phyloP scores from a whole-genome alignment of 2,113 vertebrate genomes.

The Macrotus californicus region DNA sequence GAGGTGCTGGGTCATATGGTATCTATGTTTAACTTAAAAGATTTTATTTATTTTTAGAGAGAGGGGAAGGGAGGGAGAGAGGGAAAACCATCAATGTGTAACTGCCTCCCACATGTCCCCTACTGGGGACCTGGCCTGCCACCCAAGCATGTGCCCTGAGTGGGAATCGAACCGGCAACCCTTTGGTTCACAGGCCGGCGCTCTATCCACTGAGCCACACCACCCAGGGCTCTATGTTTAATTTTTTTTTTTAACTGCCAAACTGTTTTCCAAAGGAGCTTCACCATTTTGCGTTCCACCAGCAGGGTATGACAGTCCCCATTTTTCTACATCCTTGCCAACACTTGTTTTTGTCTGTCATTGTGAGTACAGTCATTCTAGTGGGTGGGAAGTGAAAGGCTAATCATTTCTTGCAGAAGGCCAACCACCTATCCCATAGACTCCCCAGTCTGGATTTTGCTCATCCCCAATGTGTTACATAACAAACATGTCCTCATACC shows the following conservation, averaged over 20 bases:
- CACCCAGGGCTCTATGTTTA: neutral
- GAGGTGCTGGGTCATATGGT: neutral
- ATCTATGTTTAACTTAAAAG: neutral
- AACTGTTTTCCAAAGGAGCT: neutral
- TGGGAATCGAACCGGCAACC: too few relatives aligned
- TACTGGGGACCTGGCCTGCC: too few relatives aligned
- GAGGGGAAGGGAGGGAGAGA: too few relatives aligned
- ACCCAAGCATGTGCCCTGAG: too few relatives aligned
- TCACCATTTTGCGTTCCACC: neutral
- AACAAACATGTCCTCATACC: neutral
- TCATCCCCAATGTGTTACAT: neutral
- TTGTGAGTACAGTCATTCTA: neutral
- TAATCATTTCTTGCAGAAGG: neutral
- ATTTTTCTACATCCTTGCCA: neutral
- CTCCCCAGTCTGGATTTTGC: neutral
- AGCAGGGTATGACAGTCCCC: too few relatives aligned
- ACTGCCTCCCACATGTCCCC: too few relatives aligned
- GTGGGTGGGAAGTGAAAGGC: neutral
- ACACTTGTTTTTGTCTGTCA: neutral
- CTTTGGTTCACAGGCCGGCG: too few relatives aligned
- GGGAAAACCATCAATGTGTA: too few relatives aligned
- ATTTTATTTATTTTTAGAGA: too few relatives aligned
- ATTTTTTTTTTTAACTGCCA: neutral
- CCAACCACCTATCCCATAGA: neutral
- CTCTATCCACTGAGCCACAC: too few relatives aligned